These are phyloP conservation scores for Machaerirhynchus nigripectus DNA, from an alignment of 2,113 vertebrate genomes.

Conservation along the genomic window DNA sequence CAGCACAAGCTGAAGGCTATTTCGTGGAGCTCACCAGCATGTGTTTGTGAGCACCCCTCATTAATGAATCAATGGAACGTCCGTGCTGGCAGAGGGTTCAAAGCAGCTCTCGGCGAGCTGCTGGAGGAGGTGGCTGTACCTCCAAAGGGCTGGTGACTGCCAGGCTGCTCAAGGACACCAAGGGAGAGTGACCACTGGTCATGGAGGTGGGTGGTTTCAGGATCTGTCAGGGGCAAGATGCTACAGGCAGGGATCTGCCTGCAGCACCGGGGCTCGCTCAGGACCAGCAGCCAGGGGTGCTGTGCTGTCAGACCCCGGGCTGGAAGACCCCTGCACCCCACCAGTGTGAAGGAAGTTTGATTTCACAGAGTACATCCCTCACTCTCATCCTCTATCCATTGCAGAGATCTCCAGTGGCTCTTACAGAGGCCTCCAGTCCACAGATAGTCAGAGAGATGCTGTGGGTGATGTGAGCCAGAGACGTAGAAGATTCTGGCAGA, in stretches of 20 bases:
- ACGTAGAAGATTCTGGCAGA: neutral
- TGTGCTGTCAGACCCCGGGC: rapidly evolving
- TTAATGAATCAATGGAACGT: constrained; percentile 38
- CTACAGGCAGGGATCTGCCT: rapidly evolving
- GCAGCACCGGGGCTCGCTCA: rapidly evolving
- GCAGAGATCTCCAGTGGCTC: neutral
- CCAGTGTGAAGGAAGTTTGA: neutral
- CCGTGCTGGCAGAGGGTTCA: neutral
- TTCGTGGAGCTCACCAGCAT: neutral
- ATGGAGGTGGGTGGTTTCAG: rapidly evolving
- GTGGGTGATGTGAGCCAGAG: neutral
- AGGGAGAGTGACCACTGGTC: neutral
- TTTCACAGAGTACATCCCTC: neutral
- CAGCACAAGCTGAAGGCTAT: constrained; percentile 26
- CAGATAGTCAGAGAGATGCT: neutral
- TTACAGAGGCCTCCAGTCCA: neutral
- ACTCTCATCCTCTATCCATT: neutral
- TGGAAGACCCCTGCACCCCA: neutral
- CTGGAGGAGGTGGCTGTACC: neutral
- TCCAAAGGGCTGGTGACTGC: neutral
- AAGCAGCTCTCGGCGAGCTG: neutral
- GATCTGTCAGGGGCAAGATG: neutral
- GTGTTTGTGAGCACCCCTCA: constrained; percentile 16
- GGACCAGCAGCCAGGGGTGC: neutral
- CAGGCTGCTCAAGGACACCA: neutral